Evolutionary conservation across 2,113 vertebrate genomes (phyloP), one percentile per base, ranked within the genome.

Genomic region (Alouatta palliata): DNA sequence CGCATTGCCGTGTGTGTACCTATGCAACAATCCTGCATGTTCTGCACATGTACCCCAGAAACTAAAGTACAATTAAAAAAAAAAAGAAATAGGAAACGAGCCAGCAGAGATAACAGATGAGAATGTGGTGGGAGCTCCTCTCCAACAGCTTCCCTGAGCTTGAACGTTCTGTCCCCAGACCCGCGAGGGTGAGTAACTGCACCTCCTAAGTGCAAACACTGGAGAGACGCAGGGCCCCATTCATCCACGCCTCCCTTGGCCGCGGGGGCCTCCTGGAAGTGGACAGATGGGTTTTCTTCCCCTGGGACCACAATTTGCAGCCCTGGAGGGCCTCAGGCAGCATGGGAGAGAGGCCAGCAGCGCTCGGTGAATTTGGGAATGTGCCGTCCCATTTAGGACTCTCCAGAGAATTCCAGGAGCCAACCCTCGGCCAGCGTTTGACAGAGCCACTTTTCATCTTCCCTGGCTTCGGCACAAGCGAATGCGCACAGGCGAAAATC

Each of bases 321-420:
- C 49, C 87, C 82, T 6, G 23, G 45, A 66, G 43, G 54, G 52
- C 27, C 23, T 0, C 3, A 8, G 79, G 73, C 88, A n/a, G 85
- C 1, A 0, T 37, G 1, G 4, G 64, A 56, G 56, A 4, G 35
- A 35, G 35, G 89, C 52, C 58, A 8, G 87, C 32, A 3, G 32
- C 6, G 47, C 83, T 32, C 70, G 0, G 2, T 0, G 88, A 71
- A 86, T 43, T 30, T 93, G 68, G 52, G 95, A 75, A 70, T 94
- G 61, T 83, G 82, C 86, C 30, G 91, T 86, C 93, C 92, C 58
- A 2, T 16, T 54, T 49, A 79, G 85, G 95, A 70, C 89, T 92
- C 90, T 95, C 94, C 8, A 66, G 93, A 96, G 96, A 73, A 94
- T 95, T 92, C 93, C 64, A 16, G 85, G 71, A 95, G 97, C 95